These are phyloP conservation scores for Plagiodera versicolora DNA, from an alignment of 2,888 invertebrate genomes.

Conservation along the genomic window DNA sequence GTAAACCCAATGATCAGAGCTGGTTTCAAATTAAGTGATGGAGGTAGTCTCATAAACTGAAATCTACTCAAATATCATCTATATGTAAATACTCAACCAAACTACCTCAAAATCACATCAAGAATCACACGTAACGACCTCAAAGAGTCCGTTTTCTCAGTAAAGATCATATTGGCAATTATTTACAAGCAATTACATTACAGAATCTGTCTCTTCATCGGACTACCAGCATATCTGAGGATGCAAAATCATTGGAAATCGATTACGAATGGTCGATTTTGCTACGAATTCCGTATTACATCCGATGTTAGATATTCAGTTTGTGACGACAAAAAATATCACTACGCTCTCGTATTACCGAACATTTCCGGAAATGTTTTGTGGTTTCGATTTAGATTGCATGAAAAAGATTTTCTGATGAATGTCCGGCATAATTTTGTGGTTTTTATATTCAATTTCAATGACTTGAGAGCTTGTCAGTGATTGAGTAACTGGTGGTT, in stretches of 20 bases:
- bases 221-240: conserved; percentile 29
- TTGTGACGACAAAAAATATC: too few species aligned
- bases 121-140: conserved; percentile 30
- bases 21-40: background rate
- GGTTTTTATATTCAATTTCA: too few species aligned
- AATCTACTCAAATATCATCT: background rate
- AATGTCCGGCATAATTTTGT: too few species aligned
- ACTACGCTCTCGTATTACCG: too few species aligned
- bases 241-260: conserved; percentile 9
- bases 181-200: conserved; percentile 46
- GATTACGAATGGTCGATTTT: conserved; percentile 25
- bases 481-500: too few species aligned
- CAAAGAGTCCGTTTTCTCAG: conserved; percentile 39
- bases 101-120: conserved; percentile 16
- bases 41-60: background rate
- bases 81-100: background rate
- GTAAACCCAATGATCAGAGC: background rate
- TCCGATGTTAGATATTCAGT: conserved; percentile 23
- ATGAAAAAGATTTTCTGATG: too few species aligned
- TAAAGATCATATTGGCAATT: conserved; percentile 46
- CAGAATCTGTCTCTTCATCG: conserved; percentile 38
- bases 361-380: too few species aligned
- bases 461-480: too few species aligned
- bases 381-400: too few species aligned
- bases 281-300: conserved; percentile 37